Evolutionary conservation across 2,888 invertebrate species (phyloP), one percentile per base, ranked within the genome.

Genomic region (Atethmia centrago): DNA sequence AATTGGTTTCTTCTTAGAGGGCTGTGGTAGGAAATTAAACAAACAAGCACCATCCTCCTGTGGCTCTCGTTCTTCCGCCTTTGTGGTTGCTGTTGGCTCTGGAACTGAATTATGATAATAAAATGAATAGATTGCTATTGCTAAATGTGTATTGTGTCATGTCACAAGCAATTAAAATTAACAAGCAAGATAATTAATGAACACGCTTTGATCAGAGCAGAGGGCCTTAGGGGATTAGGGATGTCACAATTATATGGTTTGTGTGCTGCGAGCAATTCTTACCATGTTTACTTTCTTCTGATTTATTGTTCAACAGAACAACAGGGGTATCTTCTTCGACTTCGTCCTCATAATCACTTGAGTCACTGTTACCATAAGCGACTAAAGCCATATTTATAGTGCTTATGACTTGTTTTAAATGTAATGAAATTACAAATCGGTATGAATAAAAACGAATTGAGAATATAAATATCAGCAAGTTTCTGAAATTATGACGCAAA

Each of bases 281-380:
- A 82, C 67, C 64, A 64, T 70, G 51, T 74, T 71, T 82, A 70
- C 40, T 89, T 87, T 90, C 87, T 64, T 90, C 87, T 59, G 77
- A 70, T 80, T 91, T 89, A 62, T 88, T 85, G 68, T 84, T 88
- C 61, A 90, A 66, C 59, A 93, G 84, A 62, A 90, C 92, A 59
- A 88, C 75, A 67, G 88, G 74, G 71, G 88, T 83, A 73, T 77
- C 85, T 72, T 90, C 90, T 74, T 87, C 87, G 31, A 88, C 89
- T 0, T 92, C 92, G n/a, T 94, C 93, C 82, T 95, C 94, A 65
- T 90, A 93, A 63, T 95, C 95, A 90, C 95, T 93, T 71, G 93
- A 88, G 84, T 96, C 97, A 90, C 96, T 96, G 82, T 97, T 96
- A 45, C 96, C 97, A 81, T 97, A 97, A 0, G 97, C 97, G 56